Percentiles rank a stretch among this genome's conserved stretches.
Evolutionary conservation across 2,888 invertebrate genomes (phyloP).

Genomic region (Entomobrya proxima): DNA sequence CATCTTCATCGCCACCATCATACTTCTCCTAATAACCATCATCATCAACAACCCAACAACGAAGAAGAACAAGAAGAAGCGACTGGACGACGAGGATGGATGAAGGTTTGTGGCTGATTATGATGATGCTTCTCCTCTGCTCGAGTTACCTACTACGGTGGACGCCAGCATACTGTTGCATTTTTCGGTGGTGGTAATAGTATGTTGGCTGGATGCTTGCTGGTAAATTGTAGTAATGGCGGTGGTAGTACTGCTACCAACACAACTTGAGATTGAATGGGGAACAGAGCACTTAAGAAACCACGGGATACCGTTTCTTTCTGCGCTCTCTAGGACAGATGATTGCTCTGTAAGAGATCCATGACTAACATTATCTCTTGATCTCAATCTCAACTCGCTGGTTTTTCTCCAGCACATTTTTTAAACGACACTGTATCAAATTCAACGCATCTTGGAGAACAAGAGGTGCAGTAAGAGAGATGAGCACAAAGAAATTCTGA

Average conservation of each 20-base stretch:
- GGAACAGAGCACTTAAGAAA: conserved; percentile 67
- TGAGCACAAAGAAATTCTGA: neutral
- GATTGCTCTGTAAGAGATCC: conserved; percentile 72
- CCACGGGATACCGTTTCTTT: conserved; percentile 63
- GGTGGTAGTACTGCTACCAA: neutral
- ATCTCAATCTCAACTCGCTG: conserved; percentile 44
- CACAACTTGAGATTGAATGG: conserved; percentile 45
- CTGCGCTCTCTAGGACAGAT: conserved; percentile 52
- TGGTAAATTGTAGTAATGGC: conserved; percentile 22
- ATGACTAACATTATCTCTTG: conserved; percentile 72
- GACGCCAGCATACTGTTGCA: conserved; percentile 54
- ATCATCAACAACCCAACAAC: conserved; percentile 33
- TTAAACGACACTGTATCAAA: conserved; percentile 25
- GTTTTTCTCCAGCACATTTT: neutral
- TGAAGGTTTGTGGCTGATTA: neutral
- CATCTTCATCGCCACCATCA: conserved; percentile 32
- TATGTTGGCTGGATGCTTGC: conserved; percentile 18
- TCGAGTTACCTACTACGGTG: conserved; percentile 57
- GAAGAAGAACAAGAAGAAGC: neutral
- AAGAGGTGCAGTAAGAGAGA: neutral
- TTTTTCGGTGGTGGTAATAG: conserved; percentile 30
- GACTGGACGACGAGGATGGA: conserved; percentile 9
- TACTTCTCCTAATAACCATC: conserved; percentile 27
- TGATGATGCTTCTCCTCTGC: conserved; percentile 14
- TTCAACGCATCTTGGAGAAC: conserved; percentile 27